Percentiles rank a stretch among this genome's conserved stretches.
These are phyloP conservation scores for Caiman crocodilus DNA, from an alignment of 2,797 vertebrate species.

Conservation along the genomic window DNA sequence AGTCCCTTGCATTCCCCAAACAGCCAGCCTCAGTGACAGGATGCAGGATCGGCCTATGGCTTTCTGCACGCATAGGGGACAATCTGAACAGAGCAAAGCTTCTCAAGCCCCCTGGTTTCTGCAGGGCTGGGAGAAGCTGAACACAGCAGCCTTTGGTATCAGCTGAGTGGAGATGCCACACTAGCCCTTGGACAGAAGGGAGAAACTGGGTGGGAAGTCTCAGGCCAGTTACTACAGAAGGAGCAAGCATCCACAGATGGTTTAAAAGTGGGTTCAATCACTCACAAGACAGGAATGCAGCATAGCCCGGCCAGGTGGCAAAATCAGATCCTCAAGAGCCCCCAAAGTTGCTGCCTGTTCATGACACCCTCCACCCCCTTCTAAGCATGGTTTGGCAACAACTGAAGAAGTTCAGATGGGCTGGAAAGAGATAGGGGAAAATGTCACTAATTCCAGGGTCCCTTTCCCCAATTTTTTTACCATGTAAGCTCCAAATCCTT, in stretches of 20 bases:
- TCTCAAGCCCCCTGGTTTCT: accelerated
- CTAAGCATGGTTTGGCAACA: neutral
- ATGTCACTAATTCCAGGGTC: neutral
- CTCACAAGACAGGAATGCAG: neutral
- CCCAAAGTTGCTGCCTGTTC: neutral
- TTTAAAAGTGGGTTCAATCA: neutral
- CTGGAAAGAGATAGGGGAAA: too few species aligned
- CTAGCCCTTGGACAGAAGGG: neutral
- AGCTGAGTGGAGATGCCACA: too few species aligned
- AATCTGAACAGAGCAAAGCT: accelerated
- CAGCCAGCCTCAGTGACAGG: neutral
- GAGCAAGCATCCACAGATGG: neutral
- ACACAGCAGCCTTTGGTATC: too few species aligned
- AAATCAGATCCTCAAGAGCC: neutral
- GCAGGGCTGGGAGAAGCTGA: too few species aligned
- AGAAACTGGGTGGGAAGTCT: neutral
- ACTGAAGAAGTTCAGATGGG: too few species aligned
- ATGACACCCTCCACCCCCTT: neutral
- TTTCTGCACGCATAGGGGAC: accelerated
- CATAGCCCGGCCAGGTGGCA: neutral
- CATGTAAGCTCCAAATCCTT: neutral
- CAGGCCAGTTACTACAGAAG: neutral
- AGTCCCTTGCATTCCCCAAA: neutral
- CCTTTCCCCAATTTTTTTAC: neutral
- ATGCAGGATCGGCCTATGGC: accelerated